Conservation (phyloP, 2,113 vertebrate species). For the Engystomops pustulosus region DNA sequence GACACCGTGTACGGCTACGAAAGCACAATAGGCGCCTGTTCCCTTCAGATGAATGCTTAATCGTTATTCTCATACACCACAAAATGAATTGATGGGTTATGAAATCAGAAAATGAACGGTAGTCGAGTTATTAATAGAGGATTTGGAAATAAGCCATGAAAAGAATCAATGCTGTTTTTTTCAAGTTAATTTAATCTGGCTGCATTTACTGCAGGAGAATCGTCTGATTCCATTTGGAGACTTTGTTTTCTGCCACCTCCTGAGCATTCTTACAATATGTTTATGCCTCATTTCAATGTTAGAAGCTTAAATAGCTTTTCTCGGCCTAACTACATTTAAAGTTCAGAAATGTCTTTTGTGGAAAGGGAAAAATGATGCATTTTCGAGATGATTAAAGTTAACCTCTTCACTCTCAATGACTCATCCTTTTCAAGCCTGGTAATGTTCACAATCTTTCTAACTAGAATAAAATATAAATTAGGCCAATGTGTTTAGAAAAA, state of each 20-base stretch:
- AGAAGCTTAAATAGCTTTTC: slow-evolving; percentile 38
- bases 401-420: neutral
- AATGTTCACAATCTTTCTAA: neutral
- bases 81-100: slow-evolving; percentile 55
- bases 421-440: neutral
- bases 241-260: slow-evolving; percentile 47
- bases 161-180: slow-evolving; percentile 37
- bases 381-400: neutral
- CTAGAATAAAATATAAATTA: neutral
- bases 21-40: slow-evolving; percentile 49
- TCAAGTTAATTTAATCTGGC: slow-evolving; percentile 25
- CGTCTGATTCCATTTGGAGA: slow-evolving; percentile 44
- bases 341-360: slow-evolving; percentile 14
- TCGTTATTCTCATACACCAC: slow-evolving; percentile 39
- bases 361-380: neutral
- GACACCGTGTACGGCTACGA: neutral
- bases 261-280: slow-evolving; percentile 47
- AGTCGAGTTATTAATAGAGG: slow-evolving; percentile 41
- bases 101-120: slow-evolving; percentile 55
- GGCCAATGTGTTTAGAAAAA: neutral
- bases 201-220: slow-evolving; percentile 38
- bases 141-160: slow-evolving; percentile 62
- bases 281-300: slow-evolving; percentile 51
- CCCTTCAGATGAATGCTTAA: slow-evolving; percentile 47
- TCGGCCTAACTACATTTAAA: slow-evolving; percentile 35